Evolutionary conservation across 2,888 invertebrate species (phyloP).

Genomic region (Platerodrilus igneus): DNA sequence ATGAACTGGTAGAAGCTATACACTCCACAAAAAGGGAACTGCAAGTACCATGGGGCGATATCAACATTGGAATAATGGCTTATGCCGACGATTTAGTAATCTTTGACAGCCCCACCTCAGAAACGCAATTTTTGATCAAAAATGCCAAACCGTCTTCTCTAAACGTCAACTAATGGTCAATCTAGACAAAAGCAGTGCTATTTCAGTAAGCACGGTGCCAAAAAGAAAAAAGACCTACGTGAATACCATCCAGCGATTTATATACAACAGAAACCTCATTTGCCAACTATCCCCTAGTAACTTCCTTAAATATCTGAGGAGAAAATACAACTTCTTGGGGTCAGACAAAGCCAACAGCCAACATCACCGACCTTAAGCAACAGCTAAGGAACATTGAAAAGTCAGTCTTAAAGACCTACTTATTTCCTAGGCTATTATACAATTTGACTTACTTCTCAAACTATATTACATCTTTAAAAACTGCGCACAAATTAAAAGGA

Average conservation of each 20-base stretch:
- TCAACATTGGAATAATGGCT: too few relatives aligned
- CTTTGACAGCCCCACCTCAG: too few relatives aligned
- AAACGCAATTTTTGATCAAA: neutral
- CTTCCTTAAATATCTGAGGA: neutral
- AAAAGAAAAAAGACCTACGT: neutral
- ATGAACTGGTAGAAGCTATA: neutral
- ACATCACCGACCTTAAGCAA: too few relatives aligned
- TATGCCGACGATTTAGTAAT: too few relatives aligned
- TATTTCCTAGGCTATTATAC: too few relatives aligned
- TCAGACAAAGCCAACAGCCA: too few relatives aligned
- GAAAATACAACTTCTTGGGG: neutral
- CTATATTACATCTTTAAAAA: too few relatives aligned
- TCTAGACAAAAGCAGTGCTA: neutral
- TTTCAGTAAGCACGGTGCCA: neutral
- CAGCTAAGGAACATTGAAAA: too few relatives aligned
- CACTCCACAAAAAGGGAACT: neutral
- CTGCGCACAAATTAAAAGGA: too few relatives aligned
- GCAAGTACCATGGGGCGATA: neutral
- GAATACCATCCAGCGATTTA: neutral
- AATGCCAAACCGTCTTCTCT: neutral
- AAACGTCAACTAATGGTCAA: neutral
- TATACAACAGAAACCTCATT: neutral
- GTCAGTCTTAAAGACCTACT: too few relatives aligned
- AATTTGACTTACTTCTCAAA: too few relatives aligned
- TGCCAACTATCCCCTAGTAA: neutral